phyloP scores from a whole-genome alignment of 2,888 invertebrate genomes.

The Parascotia fuliginaria region DNA sequence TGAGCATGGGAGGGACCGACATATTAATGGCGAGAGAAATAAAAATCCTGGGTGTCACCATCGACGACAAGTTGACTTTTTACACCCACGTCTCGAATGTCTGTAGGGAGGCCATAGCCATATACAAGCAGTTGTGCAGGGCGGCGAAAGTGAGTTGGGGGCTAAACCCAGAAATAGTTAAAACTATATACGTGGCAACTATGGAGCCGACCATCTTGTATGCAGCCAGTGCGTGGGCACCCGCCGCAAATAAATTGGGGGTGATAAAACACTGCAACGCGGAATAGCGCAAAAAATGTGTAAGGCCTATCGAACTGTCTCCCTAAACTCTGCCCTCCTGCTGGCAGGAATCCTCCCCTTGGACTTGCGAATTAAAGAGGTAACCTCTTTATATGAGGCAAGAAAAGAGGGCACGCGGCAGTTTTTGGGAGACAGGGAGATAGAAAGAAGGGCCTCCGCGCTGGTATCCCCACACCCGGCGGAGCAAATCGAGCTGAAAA shows the following conservation, averaged over 20 bases:
- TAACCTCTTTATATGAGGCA: constrained; percentile 1
- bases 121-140: not conserved
- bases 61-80: not conserved
- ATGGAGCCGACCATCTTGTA: not conserved
- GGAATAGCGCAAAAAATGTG: not conserved
- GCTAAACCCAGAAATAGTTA: not conserved
- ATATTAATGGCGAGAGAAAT: not conserved
- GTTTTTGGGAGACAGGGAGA: not conserved
- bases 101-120: not conserved
- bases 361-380: constrained; percentile 3
- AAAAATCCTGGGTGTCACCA: not conserved
- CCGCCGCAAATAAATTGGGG: not conserved
- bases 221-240: not conserved
- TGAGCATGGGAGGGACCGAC: not conserved
- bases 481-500: too few species aligned
- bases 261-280: not conserved
- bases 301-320: not conserved
- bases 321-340: not conserved
- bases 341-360: not conserved
- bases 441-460: too few species aligned
- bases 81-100: not conserved
- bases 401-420: constrained; percentile 6
- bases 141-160: not conserved
- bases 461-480: not conserved
- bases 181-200: not conserved